Evolutionary conservation across 2,888 invertebrate genomes (phyloP), one percentile per base, ranked within the genome.

Genomic region (Teleiodes luculella): DNA sequence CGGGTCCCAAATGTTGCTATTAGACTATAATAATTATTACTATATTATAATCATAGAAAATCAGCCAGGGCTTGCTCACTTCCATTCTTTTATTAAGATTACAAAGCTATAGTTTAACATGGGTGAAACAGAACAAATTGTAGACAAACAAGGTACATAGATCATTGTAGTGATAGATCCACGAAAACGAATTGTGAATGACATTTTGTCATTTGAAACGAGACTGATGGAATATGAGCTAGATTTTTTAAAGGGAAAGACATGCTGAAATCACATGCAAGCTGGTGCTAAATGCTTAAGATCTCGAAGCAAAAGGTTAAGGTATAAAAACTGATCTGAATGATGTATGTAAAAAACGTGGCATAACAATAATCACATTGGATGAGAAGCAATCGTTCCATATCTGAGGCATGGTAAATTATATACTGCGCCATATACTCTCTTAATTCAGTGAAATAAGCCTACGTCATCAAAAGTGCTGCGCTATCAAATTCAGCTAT

Each of bases 11-110:
- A 60, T 45, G 58, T 52, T 61, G 62, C 60, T n/a, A 11, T 28
- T 55, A 51, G 54, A 46, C 16, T 13, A 43, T 28, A 48, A 36
- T 24, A 24, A 24, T 24, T 4, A 24, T 24, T 24, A 24, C 36
- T 33, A 43, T 28, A 36, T 11, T 51, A 46, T 55, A 52, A 55
- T 52, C 47, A 43, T 64, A 61, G 56, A 45, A 68, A 66, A 63
- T 57, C 43, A 65, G 58, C 67, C 62, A 70, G 71, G 66, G 80
- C 82, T 83, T 83, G 83, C 84, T 84, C 83, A 83, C 72, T 80
- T 81, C 74, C 76, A 57, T 45, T 55, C 36, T 24, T 37, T 28
- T 43, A 28, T 43, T 24, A 43, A 43, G 43, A 28, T 43, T 37
- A 37, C 13, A 46, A 24, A n/a, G n/a, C n/a, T 24, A 24, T 4